Evolutionary conservation across 2,888 invertebrate genomes (phyloP), one percentile per base, ranked within the genome.

Genomic region (Hirtodrosophila duncani): DNA sequence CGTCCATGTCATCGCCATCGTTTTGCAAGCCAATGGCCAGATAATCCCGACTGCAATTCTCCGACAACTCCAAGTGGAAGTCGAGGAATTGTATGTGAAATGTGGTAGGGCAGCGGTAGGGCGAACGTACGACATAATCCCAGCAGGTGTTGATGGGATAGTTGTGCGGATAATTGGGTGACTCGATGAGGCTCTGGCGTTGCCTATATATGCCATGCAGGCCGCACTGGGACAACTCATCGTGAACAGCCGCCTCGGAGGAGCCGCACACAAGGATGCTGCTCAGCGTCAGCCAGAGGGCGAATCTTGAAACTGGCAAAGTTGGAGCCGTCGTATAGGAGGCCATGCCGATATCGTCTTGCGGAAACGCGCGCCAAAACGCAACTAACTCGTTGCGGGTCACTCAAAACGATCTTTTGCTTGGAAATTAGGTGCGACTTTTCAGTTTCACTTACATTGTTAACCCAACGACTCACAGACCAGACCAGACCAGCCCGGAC

Each of bases 41-140:
- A 48, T 88, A 87, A 77, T 90, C 90, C 26, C 87, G 86, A 3
- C 67, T 72, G 77, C 91, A 91, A 49, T 88, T 88, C 3, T 78
- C 62, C 3, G 89, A 88, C 1, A 86, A 52, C 62, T 87, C 87
- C 26, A 91, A 55, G 48, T 87, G 77, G 62, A 91, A 91, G 69
- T 90, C 88, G 27, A 90, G 71, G 67, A 91, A 90, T 64, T 89
- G 88, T 18, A 91, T 83, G 51, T 88, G 87, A 67, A 88, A 90
- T 33, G 87, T 84, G 34, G 88, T 88, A 8, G 88, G 85, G 58
- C 90, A 90, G 3, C 83, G 85, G 37, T 81, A 84, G 2, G 87
- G 87, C 1, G 89, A 89, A 46, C 87, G 88, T 14, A 91, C 70
- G 3, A 85, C 83, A 63, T 88, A 90, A 58, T 88, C 84, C 78